Evolutionary conservation across 1,140 invertebrate species (phyloP).

Genomic region (Arctopsyche grandis): DNA sequence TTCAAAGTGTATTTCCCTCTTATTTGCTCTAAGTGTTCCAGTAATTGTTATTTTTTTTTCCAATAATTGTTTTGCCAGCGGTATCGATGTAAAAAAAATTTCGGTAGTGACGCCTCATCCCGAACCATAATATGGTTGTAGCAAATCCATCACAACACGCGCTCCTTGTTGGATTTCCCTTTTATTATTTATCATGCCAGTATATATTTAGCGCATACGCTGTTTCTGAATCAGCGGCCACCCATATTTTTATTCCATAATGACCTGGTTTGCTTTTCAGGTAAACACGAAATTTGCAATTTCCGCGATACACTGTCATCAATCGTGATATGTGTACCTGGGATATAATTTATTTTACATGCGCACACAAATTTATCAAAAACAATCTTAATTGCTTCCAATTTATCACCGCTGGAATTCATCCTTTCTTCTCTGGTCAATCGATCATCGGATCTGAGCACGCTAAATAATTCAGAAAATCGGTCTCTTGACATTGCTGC

Average conservation of each 20-base stretch:
- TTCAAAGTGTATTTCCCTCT: conserved; percentile 48
- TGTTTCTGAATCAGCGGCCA: conserved; percentile 54
- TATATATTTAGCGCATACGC: conserved; percentile 57
- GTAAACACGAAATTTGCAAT: conserved; percentile 59
- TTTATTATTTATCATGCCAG: conserved; percentile 52
- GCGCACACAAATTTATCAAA: conserved; percentile 33
- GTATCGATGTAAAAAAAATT: conserved; percentile 25
- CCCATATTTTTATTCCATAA: conserved; percentile 62
- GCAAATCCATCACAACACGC: conserved; percentile 16
- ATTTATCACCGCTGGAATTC: conserved; percentile 3
- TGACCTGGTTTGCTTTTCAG: conserved; percentile 60
- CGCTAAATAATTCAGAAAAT: conserved; percentile 23
- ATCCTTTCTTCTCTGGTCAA: conserved; percentile 13
- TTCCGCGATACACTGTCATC: conserved; percentile 20
- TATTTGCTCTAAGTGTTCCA: conserved; percentile 51
- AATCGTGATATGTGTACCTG: neutral
- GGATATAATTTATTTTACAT: conserved; percentile 24
- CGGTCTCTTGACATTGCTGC: conserved; percentile 37
- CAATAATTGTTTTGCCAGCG: conserved; percentile 4
- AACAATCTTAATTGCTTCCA: conserved; percentile 28
- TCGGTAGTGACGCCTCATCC: conserved; percentile 26
- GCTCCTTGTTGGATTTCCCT: conserved; percentile 18
- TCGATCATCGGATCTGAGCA: conserved; percentile 22
- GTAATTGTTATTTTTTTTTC: conserved; percentile 37
- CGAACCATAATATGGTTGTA: conserved; percentile 32